Conservation (phyloP, 2,113 vertebrate species). For the Tupaia tana region DNA sequence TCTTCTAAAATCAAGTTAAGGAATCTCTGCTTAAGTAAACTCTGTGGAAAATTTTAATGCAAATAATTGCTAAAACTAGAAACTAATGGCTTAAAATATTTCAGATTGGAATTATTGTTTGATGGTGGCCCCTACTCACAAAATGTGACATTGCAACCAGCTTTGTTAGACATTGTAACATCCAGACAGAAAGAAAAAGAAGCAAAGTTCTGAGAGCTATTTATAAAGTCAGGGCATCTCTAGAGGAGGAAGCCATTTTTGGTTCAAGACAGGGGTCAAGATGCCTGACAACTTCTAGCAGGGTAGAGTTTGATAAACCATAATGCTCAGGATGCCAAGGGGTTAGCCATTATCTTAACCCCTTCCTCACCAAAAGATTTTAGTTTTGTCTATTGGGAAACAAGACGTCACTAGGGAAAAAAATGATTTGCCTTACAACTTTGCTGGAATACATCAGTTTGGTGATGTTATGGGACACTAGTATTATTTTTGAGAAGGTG, state of each 20-base stretch:
- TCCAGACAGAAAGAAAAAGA: slow-evolving; percentile 68
- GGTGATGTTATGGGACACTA: slow-evolving; percentile 76
- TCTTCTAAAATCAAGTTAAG: slow-evolving; percentile 72
- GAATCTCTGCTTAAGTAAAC: slow-evolving; percentile 66
- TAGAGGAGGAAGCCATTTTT: slow-evolving; percentile 70
- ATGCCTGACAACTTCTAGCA: slow-evolving; percentile 76
- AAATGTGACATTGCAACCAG: slow-evolving; percentile 73
- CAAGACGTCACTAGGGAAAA: slow-evolving; percentile 75
- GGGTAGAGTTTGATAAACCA: slow-evolving; percentile 80
- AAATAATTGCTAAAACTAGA: slow-evolving; percentile 63
- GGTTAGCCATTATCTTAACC: slow-evolving; percentile 79
- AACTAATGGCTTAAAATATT: slow-evolving; percentile 66
- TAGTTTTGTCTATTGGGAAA: slow-evolving; percentile 80
- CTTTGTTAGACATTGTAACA: slow-evolving; percentile 74
- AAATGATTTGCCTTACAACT: slow-evolving; percentile 80
- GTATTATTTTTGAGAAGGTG: slow-evolving; percentile 79
- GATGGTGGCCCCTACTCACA: slow-evolving; percentile 73
- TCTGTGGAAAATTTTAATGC: slow-evolving; percentile 34
- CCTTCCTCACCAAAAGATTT: slow-evolving; percentile 82
- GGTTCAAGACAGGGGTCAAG: slow-evolving; percentile 75
- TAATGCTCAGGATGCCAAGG: slow-evolving; percentile 81
- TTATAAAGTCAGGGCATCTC: slow-evolving; percentile 73
- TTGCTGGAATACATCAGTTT: slow-evolving; percentile 81
- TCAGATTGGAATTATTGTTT: slow-evolving; percentile 64
- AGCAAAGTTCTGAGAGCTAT: slow-evolving; percentile 72